phyloP scores from a whole-genome alignment of 2,113 vertebrate genomes.

The Lepisosteus osseus region DNA sequence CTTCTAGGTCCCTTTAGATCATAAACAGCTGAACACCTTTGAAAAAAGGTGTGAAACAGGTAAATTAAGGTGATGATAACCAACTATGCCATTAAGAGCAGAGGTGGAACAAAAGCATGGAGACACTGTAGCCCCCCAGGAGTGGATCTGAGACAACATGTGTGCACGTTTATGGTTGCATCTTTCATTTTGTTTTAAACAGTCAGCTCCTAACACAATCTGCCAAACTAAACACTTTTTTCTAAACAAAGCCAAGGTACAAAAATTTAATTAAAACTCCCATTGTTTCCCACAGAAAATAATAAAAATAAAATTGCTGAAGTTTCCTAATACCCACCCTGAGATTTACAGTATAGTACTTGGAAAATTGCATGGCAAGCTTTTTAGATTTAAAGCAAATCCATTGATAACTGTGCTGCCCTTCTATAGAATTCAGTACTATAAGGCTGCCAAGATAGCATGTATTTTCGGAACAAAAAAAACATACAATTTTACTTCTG shows the following conservation, averaged over 20 bases:
- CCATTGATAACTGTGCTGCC: conserved; percentile 17
- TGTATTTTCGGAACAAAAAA: neutral
- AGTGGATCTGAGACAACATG: too few species aligned
- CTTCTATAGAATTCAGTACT: neutral
- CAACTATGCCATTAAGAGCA: too few species aligned
- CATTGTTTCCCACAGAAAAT: too few species aligned
- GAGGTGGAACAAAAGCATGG: too few species aligned
- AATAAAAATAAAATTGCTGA: conserved; percentile 19
- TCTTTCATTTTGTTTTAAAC: conserved; percentile 39
- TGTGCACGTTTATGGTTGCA: too few species aligned
- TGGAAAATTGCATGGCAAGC: conserved; percentile 23
- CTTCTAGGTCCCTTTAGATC: too few species aligned
- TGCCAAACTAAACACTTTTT: conserved; percentile 35
- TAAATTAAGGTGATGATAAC: too few species aligned
- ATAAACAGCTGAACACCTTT: too few species aligned
- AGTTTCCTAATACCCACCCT: conserved; percentile 7
- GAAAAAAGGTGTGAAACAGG: too few species aligned
- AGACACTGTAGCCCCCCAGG: too few species aligned
- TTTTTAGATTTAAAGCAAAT: conserved; percentile 6
- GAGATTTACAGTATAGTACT: conserved; percentile 17
- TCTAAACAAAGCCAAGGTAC: conserved; percentile 1
- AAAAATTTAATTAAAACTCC: too few species aligned
- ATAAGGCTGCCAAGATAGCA: neutral
- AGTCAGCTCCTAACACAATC: conserved; percentile 53
- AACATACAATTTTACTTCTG: too few species aligned